Percentiles rank a stretch among this genome's conserved stretches.
Evolutionary conservation across 37 sponge, comb jelly and placozoan genomes (phyloP).

Genomic region (Ephydatia muelleri): DNA sequence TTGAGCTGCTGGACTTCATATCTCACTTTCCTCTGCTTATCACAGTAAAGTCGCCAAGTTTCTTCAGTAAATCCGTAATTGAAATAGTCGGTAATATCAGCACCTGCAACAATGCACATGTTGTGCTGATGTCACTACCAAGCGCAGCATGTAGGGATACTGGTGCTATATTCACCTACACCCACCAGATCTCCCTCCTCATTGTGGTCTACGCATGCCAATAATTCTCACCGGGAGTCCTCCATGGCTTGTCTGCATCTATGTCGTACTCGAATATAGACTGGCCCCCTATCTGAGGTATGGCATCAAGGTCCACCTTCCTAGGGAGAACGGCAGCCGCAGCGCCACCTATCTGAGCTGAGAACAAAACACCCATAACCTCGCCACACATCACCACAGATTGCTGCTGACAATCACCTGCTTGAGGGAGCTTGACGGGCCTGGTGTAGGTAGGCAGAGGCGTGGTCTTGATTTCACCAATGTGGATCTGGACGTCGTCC

Average conservation of each 20-base stretch:
- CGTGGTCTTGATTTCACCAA: constrained; percentile 71
- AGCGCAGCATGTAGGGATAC: not conserved
- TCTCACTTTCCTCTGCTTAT: constrained; percentile 84
- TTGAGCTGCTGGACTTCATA: constrained; percentile 59
- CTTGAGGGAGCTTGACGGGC: not conserved
- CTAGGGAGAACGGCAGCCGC: constrained; percentile 26
- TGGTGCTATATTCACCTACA: too few species aligned
- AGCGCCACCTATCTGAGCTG: constrained; percentile 2
- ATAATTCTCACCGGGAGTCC: constrained; percentile 77
- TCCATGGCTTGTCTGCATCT: constrained; percentile 97
- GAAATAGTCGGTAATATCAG: constrained; percentile 98
- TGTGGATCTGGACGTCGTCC: constrained; percentile 90
- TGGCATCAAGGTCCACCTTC: constrained; percentile 89
- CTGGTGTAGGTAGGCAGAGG: constrained; percentile 5
- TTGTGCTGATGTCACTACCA: constrained; percentile 10
- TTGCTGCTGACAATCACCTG: not conserved
- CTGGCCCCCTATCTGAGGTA: constrained; percentile 88
- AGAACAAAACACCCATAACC: not conserved
- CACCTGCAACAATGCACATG: constrained; percentile 54
- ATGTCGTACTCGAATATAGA: constrained; percentile 84
- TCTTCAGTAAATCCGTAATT: constrained; percentile 99
- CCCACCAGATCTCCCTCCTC: not conserved
- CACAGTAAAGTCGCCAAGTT: constrained; percentile 94
- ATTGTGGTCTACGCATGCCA: not conserved
- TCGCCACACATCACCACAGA: constrained; percentile 1